Evolutionary conservation across 1,140 invertebrate genomes (phyloP).

Genomic region (Megalonaias nervosa): DNA sequence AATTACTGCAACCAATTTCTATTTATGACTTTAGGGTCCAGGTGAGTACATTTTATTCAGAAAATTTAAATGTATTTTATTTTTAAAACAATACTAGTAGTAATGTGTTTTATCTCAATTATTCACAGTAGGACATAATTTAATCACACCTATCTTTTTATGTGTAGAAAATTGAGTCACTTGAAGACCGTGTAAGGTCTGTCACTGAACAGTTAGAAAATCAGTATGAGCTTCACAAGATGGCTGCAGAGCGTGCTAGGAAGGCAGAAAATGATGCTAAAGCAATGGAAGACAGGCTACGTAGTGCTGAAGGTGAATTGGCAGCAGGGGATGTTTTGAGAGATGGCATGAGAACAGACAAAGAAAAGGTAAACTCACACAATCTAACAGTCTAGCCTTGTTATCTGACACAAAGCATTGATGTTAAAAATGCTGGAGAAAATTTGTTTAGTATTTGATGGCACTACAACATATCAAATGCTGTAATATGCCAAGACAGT

Average conservation of each 20-base stretch:
- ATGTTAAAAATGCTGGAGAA: too few relatives aligned
- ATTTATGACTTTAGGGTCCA: too few relatives aligned
- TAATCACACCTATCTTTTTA: background rate
- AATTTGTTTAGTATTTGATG: too few relatives aligned
- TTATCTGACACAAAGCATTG: too few relatives aligned
- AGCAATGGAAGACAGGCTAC: slow-evolving; percentile 61
- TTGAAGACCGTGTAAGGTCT: slow-evolving; percentile 64
- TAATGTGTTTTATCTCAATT: too few relatives aligned
- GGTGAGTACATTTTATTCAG: too few relatives aligned
- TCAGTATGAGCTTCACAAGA: slow-evolving; percentile 61
- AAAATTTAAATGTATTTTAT: too few relatives aligned
- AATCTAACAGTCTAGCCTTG: background rate
- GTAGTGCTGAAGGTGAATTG: slow-evolving; percentile 64
- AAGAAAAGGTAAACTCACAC: slow-evolving; percentile 61
- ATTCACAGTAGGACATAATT: too few relatives aligned
- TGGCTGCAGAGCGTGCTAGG: slow-evolving; percentile 51
- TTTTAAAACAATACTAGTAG: too few relatives aligned
- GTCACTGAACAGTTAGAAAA: slow-evolving; percentile 66
- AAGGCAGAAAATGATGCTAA: slow-evolving; percentile 55
- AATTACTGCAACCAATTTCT: too few relatives aligned
- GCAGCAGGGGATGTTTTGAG: slow-evolving; percentile 67
- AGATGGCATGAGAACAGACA: slow-evolving; percentile 67
- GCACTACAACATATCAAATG: too few relatives aligned
- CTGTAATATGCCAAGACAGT: too few relatives aligned
- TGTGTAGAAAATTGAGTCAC: slow-evolving; percentile 56